Percentiles rank a stretch among this genome's conserved stretches.
These are phyloP conservation scores for Ennomos fuscantarius DNA, from an alignment of 2,888 invertebrate genomes.

Conservation along the genomic window DNA sequence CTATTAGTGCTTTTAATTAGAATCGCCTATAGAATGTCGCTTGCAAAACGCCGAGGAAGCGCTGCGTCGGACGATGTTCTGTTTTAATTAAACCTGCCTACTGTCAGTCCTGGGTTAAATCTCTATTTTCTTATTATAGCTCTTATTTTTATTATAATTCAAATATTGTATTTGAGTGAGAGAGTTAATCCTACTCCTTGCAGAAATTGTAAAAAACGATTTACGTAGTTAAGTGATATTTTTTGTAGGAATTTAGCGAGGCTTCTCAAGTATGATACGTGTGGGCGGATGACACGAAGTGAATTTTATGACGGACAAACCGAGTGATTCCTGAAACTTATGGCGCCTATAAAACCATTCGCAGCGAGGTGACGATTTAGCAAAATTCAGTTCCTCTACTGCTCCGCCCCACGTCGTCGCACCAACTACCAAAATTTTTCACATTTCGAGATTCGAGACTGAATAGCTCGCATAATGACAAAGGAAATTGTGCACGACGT, in stretches of 20 bases:
- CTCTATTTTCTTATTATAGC: slow-evolving; percentile 45
- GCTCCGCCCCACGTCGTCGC: slow-evolving; percentile 47
- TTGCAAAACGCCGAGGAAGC: slow-evolving; percentile 46
- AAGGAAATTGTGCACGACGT: slow-evolving; percentile 61
- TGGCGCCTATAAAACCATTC: slow-evolving; percentile 74
- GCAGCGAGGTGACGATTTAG: slow-evolving; percentile 75
- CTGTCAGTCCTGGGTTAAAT: slow-evolving; percentile 46
- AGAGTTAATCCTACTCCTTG: background rate
- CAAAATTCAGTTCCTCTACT: slow-evolving; percentile 61
- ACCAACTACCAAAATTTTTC: slow-evolving; percentile 65
- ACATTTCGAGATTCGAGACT: slow-evolving; percentile 73
- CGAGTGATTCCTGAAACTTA: slow-evolving; percentile 75
- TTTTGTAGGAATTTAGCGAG: background rate
- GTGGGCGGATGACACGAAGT: slow-evolving; percentile 56
- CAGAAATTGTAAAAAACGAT: background rate
- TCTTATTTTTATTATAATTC: slow-evolving; percentile 38
- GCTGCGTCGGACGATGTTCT: slow-evolving; percentile 54
- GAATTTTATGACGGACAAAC: slow-evolving; percentile 74
- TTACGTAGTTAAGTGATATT: too few relatives aligned
- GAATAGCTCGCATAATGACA: slow-evolving; percentile 71
- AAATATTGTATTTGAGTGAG: slow-evolving; percentile 36
- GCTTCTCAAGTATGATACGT: slow-evolving; percentile 39
- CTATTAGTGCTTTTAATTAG: slow-evolving; percentile 68
- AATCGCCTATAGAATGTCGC: slow-evolving; percentile 48
- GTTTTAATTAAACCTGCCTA: slow-evolving; percentile 75